Evolutionary conservation across 2,797 vertebrate species (phyloP).

Genomic region (Falco berigora): DNA sequence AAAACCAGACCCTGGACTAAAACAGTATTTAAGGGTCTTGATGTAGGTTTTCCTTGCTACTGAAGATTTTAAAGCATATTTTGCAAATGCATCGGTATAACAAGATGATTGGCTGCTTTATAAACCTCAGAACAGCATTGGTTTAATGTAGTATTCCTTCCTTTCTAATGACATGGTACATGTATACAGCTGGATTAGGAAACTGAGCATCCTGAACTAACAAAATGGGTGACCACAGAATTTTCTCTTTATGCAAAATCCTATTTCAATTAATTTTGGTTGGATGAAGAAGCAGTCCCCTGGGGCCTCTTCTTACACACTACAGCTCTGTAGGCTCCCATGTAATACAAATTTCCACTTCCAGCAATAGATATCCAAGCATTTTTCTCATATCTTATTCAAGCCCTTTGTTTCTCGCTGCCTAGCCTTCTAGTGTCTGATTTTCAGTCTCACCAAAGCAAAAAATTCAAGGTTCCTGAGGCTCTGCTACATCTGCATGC

Average conservation of each 20-base stretch:
- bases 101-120: neutral
- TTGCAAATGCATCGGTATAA: neutral
- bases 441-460: neutral
- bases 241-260: neutral
- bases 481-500: neutral
- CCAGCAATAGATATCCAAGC: neutral
- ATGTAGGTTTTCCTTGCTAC: neutral
- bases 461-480: neutral
- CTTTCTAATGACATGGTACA: neutral
- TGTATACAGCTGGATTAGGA: neutral
- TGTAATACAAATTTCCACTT: neutral
- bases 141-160: neutral
- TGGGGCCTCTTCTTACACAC: neutral
- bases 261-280: neutral
- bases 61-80: neutral
- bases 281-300: neutral
- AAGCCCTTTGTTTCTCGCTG: neutral
- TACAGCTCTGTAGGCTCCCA: neutral
- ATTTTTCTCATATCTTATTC: constrained; percentile 3
- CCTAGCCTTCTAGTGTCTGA: neutral
- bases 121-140: neutral
- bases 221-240: neutral
- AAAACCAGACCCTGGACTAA: neutral
- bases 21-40: neutral
- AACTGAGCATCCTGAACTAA: neutral